phyloP scores from a whole-genome alignment of 2,888 invertebrate genomes.

The Mongoloraphidia duomilia region DNA sequence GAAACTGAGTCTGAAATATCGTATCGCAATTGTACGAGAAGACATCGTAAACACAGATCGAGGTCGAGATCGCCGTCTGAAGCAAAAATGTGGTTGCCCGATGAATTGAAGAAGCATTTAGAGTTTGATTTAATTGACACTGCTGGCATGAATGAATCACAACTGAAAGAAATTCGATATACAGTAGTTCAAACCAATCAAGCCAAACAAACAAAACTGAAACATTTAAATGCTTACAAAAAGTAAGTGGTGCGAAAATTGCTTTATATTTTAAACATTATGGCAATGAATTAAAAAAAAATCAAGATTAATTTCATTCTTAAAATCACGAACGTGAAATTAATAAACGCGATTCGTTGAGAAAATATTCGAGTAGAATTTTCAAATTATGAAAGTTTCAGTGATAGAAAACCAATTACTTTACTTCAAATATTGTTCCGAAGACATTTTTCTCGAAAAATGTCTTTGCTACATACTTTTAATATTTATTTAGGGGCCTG shows the following conservation, averaged over 20 bases:
- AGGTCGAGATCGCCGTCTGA: constrained; percentile 55
- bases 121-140: constrained; percentile 82
- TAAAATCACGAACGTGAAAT: too few relatives aligned
- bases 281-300: too few relatives aligned
- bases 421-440: too few relatives aligned
- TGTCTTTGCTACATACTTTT: too few relatives aligned
- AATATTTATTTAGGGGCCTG: too few relatives aligned
- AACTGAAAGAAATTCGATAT: constrained; percentile 76
- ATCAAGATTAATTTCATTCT: too few relatives aligned
- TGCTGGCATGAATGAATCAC: constrained; percentile 75
- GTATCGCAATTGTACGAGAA: constrained; percentile 21
- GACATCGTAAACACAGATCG: constrained; percentile 26
- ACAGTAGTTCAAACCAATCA: constrained; percentile 68
- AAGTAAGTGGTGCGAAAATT: constrained; percentile 9
- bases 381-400: too few relatives aligned
- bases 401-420: too few relatives aligned
- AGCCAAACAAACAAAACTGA: constrained; percentile 43
- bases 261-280: background rate
- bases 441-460: too few relatives aligned
- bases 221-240: constrained; percentile 18
- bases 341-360: too few relatives aligned
- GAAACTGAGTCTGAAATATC: constrained; percentile 33
- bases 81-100: constrained; percentile 55
- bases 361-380: too few relatives aligned
- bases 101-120: constrained; percentile 69